Evolutionary conservation across 1,140 invertebrate genomes (phyloP), one percentile per base, ranked within the genome.

Genomic region (Sweltsa coloradensis): DNA sequence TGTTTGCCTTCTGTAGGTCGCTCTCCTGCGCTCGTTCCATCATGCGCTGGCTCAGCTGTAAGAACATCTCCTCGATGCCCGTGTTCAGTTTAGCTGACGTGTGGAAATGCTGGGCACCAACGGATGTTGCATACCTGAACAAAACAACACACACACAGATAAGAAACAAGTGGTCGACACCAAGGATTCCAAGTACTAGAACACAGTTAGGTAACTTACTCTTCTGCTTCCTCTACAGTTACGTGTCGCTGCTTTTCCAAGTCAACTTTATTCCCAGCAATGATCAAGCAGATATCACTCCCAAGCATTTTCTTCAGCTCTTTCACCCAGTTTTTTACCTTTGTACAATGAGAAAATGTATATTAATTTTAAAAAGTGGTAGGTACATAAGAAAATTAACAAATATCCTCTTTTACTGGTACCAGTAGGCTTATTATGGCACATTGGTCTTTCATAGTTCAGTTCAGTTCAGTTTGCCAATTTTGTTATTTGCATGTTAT

Each of bases 271-370:
- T 99, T 99, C 36, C 95, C 96, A 51, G 90, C 91, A 64, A 99
- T 97, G 39, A 83, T 81, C 27, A 99, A 68, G 56, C 83, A 81
- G 53, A 97, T 88, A 54, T 97, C 86, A 57, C 84, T 82, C 5
- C 94, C 95, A 11, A 97, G 72, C 85, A 98, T 97, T 69, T 92
- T 93, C 52, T 88, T 81, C 37, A 99, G 67, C 68, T 99, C 96
- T 62, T 95, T 95, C 5, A 99, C 92, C 96, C 96, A 99, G 63
- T 83, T 94, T 72, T 97, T 95, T 0, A 95, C 88, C 88, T 92
- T 56, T 43, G n/a, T n/a, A n/a, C n/a, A n/a, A n/a, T n/a, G n/a
- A n/a, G n/a, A n/a, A n/a, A n/a, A n/a, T n/a, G n/a, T n/a, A n/a
- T n/a, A n/a, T n/a, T n/a, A n/a, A n/a, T n/a, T n/a, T n/a, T n/a